Base-by-base conservation (phyloP, 2,113 vertebrate genomes). In the Saimiri boliviensis region DNA sequence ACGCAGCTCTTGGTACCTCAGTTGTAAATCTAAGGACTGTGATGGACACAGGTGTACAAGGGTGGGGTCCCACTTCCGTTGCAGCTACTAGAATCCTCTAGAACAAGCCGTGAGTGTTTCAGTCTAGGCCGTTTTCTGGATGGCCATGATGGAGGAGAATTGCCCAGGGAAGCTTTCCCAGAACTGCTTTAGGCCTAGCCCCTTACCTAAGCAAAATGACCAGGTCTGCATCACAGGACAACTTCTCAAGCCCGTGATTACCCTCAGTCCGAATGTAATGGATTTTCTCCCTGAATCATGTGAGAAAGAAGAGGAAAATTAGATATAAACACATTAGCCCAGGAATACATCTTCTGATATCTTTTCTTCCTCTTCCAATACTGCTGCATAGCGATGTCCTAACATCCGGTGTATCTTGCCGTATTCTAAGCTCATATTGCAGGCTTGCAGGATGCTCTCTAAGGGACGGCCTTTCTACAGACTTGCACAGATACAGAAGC, bases 251-350 rank as follows among this genome's bases (percentile, higher is more conserved):
- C 8, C 99, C 99, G 54, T 99, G 99, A 85, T 99, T 99, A 32
- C 99, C 99, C 98, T 99, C 99, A 37, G 99, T 99, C 83, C 99
- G 99, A 97, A 99, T 99, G 97, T 99, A 99, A 98, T 99, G 99
- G 97, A 99, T 99, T 98, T 99, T 99, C 99, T 99, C 99, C 99
- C 99, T 99, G 96, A 32, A 84, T 25, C 91, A 92, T 45, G 27
- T 87, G 73, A 25, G 25, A 47, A 83, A 92, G 86, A 95, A 94
- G 94, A 90, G 40, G 70, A 92, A 90, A 30, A 76, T 82, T 86
- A 91, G 0, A 42, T 2, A 23, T 1, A 30, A 93, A 54, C 2
- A 25, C 8, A 58, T 27, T 84, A 95, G 21, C 0, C 2, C 63
- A 94, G 0, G 70, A n/a, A 66, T 8, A 58, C 66, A 10, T 17